phyloP scores from a whole-genome alignment of 1,140 invertebrate species.

The Mamestra configurata region DNA sequence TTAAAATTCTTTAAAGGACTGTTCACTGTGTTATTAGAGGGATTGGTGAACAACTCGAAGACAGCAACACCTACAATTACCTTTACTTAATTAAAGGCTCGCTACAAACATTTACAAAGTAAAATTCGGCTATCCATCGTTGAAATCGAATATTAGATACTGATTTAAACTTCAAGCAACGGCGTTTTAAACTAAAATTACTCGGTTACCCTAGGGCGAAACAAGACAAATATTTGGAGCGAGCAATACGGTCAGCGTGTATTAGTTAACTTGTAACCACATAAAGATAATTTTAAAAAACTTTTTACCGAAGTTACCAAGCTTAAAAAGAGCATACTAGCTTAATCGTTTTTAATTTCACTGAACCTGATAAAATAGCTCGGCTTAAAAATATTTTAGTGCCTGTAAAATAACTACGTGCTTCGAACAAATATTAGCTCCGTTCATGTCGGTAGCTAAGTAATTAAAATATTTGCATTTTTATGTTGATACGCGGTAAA shows the following conservation, averaged over 20 bases:
- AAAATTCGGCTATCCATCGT: neutral
- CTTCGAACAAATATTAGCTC: no score
- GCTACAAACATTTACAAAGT: neutral
- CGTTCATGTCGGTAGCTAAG: neutral
- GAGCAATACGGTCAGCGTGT: no score
- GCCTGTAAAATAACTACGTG: no score
- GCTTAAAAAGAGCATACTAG: neutral
- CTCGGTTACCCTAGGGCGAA: no score
- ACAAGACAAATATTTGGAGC: no score
- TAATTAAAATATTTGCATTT: slow-evolving; percentile 3
- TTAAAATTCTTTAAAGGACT: neutral
- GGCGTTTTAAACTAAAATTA: no score
- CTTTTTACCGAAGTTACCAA: no score
- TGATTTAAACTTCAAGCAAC: neutral
- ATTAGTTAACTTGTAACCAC: neutral
- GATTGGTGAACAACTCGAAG: neutral
- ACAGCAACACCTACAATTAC: slow-evolving; percentile 2
- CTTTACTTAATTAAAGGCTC: neutral
- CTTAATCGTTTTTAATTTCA: slow-evolving; percentile 7
- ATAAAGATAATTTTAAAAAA: no score
- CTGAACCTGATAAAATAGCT: neutral
- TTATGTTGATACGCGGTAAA: neutral
- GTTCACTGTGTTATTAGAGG: neutral
- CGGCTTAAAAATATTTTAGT: neutral
- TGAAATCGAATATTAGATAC: neutral